phyloP scores from a whole-genome alignment of 2,797 vertebrate species.

The Notoglanidium macrostoma region DNA sequence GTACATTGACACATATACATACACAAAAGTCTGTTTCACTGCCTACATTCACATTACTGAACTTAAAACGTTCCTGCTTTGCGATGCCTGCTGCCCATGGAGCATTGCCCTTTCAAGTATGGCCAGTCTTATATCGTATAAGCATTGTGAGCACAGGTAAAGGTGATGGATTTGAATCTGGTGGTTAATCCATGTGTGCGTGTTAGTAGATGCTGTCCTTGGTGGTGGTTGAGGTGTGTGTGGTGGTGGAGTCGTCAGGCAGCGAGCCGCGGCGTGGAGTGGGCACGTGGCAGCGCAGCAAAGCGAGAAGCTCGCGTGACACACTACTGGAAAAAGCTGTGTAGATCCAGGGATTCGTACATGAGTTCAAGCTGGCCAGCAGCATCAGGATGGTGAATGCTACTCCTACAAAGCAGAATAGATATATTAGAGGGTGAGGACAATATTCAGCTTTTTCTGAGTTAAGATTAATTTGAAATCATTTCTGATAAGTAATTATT shows the following conservation, averaged over 20 bases:
- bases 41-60: slow-evolving; percentile 21
- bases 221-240: slow-evolving; percentile 74
- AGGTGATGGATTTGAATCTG: neutral
- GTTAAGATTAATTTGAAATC: neutral
- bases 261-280: slow-evolving; percentile 61
- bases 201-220: slow-evolving; percentile 68
- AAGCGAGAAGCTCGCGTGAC: slow-evolving; percentile 76
- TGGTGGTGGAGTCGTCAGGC: slow-evolving; percentile 75
- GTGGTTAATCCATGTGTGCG: neutral
- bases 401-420: slow-evolving; percentile 64
- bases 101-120: neutral
- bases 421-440: neutral
- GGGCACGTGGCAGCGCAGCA: slow-evolving; percentile 70
- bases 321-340: slow-evolving; percentile 90
- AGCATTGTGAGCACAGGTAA: neutral
- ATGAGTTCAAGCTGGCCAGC: slow-evolving; percentile 90
- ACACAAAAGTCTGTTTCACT: slow-evolving; percentile 12
- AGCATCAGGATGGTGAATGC: slow-evolving; percentile 91
- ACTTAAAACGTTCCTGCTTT: slow-evolving; percentile 6
- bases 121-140: neutral
- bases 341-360: slow-evolving; percentile 96
- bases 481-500: neutral
- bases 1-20: neutral
- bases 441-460: neutral
- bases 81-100: neutral